Conservation (phyloP, 35 echinoderm and acorn worm genomes). For the Ophioderma brevispina region DNA sequence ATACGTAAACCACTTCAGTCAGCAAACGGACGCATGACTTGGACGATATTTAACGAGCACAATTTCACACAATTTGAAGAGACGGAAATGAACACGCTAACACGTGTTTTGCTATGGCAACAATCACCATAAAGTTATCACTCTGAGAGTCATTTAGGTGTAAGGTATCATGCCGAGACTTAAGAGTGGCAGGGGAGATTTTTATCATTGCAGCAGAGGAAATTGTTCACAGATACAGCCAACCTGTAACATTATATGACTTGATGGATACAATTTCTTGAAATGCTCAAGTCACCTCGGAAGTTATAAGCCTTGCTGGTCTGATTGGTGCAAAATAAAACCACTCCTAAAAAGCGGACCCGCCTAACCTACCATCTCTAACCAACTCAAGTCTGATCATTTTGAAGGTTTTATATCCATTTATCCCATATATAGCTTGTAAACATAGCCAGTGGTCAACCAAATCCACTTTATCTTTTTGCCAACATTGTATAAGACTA, state of each 20-base stretch:
- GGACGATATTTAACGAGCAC: not conserved
- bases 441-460: too few species aligned
- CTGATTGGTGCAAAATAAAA: too few species aligned
- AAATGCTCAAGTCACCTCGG: too few species aligned
- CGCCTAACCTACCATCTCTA: too few species aligned
- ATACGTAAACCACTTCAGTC: not conserved
- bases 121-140: too few species aligned
- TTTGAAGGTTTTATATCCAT: too few species aligned
- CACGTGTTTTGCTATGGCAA: not conserved
- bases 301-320: too few species aligned
- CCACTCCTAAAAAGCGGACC: too few species aligned
- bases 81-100: not conserved
- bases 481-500: too few species aligned
- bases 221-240: not conserved
- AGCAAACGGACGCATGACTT: constrained; percentile 5
- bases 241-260: not conserved
- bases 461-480: too few species aligned
- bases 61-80: not conserved
- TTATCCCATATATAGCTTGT: too few species aligned
- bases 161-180: not conserved
- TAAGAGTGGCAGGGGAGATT: not conserved
- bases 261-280: not conserved
- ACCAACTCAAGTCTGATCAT: too few species aligned
- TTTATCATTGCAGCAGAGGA: not conserved
- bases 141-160: not conserved